Percentiles rank a stretch among this genome's conserved stretches.
Conservation (phyloP, 1,140 invertebrate genomes). For the Aphaenogaster ashmeadi region DNA sequence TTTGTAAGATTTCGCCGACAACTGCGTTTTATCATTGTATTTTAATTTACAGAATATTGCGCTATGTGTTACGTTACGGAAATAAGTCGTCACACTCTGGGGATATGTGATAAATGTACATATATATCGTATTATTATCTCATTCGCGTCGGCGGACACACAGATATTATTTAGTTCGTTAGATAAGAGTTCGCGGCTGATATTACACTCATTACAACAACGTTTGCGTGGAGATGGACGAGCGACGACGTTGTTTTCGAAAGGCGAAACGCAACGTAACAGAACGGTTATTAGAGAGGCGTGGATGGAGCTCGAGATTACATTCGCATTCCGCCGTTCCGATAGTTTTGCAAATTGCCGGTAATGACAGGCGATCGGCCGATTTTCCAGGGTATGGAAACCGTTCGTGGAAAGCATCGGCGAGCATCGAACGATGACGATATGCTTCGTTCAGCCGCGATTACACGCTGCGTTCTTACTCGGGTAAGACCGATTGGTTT, state of each 20-base stretch:
- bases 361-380: constrained; percentile 60
- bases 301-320: constrained; percentile 57
- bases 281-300: constrained; percentile 50
- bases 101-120: constrained; percentile 1
- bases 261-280: constrained; percentile 39
- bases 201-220: constrained; percentile 39
- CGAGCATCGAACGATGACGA: constrained; percentile 65
- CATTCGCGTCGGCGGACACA: constrained; percentile 3
- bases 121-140: constrained; percentile 26
- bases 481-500: constrained; percentile 69
- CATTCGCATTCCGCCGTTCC: constrained; percentile 60
- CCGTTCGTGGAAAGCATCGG: constrained; percentile 34
- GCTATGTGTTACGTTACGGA: not conserved
- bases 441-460: constrained; percentile 69
- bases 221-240: constrained; percentile 65
- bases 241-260: constrained; percentile 44
- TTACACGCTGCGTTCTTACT: constrained; percentile 61
- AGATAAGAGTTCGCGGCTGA: constrained; percentile 11
- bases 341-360: constrained; percentile 66
- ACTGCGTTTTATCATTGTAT: not conserved
- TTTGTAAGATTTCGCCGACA: not conserved
- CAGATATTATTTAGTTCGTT: constrained; percentile 31
- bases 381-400: constrained; percentile 58
- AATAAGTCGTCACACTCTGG: constrained; percentile 13
- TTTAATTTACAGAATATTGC: constrained; percentile 13